Percentiles rank a stretch among this genome's conserved stretches.
Conservation (phyloP, 1,140 invertebrate genomes). For the Megalopta genalis region DNA sequence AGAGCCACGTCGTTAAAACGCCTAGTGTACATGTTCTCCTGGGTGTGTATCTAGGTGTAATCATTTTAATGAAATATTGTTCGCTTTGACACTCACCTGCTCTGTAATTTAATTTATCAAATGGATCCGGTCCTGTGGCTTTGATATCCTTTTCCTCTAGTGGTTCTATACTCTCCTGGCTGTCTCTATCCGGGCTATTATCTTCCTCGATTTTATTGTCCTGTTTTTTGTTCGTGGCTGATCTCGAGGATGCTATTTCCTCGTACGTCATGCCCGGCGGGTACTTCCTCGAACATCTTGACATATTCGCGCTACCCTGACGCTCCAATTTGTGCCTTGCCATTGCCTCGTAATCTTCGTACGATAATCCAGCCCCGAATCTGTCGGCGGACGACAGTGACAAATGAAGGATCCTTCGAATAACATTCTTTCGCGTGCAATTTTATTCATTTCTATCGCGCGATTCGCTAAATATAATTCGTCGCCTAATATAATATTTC, state of each 20-base stretch:
- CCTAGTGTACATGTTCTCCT: neutral
- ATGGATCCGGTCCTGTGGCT: conserved; percentile 80
- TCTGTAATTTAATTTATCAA: conserved; percentile 81
- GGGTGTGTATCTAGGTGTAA: neutral
- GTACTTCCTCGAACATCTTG: conserved; percentile 69
- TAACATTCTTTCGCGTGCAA: neutral
- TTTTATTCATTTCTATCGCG: too few relatives aligned
- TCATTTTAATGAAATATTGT: neutral
- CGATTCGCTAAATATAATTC: too few relatives aligned
- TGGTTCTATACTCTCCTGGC: conserved; percentile 76
- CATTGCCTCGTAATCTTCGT: conserved; percentile 79
- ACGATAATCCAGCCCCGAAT: conserved; percentile 70
- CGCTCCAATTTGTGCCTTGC: conserved; percentile 77
- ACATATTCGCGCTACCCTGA: conserved; percentile 66
- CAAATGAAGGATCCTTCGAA: neutral
- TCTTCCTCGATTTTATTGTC: conserved; percentile 62
- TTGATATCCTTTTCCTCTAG: conserved; percentile 78
- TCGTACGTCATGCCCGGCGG: conserved; percentile 78
- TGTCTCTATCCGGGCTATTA: conserved; percentile 73
- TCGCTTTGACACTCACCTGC: conserved; percentile 71
- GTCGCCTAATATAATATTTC: too few relatives aligned
- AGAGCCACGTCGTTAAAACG: neutral
- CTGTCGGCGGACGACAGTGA: conserved; percentile 12
- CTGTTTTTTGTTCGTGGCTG: conserved; percentile 55
- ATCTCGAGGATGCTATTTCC: conserved; percentile 76